phyloP scores from a whole-genome alignment of 2,888 invertebrate species.

The Oscheius myriophilus region DNA sequence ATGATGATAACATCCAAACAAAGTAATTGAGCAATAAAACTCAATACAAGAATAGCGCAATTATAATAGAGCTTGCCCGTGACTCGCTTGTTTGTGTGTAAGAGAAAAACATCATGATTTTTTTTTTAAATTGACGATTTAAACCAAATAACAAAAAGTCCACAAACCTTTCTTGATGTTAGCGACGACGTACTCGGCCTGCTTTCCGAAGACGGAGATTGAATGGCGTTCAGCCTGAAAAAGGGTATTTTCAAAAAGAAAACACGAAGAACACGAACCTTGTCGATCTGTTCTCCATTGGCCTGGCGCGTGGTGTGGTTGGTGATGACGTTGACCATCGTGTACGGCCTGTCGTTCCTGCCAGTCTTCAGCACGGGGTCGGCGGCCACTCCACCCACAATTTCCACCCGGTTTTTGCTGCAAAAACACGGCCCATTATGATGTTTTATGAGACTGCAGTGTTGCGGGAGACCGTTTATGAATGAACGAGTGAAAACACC shows the following conservation, averaged over 20 bases:
- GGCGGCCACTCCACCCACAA: slow-evolving; percentile 61
- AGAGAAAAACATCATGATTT: no score
- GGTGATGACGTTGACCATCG: slow-evolving; percentile 60
- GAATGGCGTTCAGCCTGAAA: slow-evolving; percentile 49
- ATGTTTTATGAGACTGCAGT: background rate
- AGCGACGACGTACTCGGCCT: slow-evolving; percentile 42
- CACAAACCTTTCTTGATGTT: slow-evolving; percentile 43
- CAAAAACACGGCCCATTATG: background rate
- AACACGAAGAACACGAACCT: slow-evolving; percentile 16
- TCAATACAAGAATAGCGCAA: no score
- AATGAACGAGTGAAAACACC: background rate
- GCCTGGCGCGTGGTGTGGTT: slow-evolving; percentile 40
- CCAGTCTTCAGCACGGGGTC: slow-evolving; percentile 47
- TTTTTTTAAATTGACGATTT: no score
- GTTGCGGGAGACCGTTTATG: background rate
- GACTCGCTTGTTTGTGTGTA: no score
- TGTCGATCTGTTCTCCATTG: slow-evolving; percentile 34
- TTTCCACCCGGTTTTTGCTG: slow-evolving; percentile 61
- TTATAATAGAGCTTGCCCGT: no score
- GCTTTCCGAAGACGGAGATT: slow-evolving; percentile 54
- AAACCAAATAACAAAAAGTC: no score
- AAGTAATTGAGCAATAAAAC: no score
- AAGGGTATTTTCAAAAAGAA: background rate
- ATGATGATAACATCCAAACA: no score
- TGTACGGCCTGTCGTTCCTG: slow-evolving; percentile 52